phyloP scores from a whole-genome alignment of 1,140 invertebrate genomes.

The Caenorhabditis brenneri region DNA sequence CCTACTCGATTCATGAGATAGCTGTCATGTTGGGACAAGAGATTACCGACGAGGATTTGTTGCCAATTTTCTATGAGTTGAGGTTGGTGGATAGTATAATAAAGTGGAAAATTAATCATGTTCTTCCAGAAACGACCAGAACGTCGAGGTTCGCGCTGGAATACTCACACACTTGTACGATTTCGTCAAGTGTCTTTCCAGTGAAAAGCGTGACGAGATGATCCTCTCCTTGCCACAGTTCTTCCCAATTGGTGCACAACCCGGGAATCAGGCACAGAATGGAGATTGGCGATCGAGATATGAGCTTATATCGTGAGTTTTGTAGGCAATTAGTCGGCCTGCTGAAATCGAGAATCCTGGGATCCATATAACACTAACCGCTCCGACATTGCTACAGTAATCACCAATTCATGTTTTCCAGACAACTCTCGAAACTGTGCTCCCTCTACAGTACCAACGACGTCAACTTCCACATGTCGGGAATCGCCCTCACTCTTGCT shows the following conservation, averaged over 20 bases:
- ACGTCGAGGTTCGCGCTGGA: not conserved
- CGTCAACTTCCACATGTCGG: conserved; percentile 76
- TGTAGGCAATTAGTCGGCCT: not conserved
- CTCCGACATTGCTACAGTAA: too few species aligned
- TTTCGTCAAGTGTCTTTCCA: conserved; percentile 35
- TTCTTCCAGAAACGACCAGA: conserved; percentile 47
- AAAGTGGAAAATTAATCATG: too few species aligned
- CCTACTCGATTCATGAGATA: conserved; percentile 81
- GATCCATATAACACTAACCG: too few species aligned
- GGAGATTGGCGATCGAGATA: conserved; percentile 78
- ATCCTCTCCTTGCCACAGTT: conserved; percentile 32
- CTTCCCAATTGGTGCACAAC: conserved; percentile 27
- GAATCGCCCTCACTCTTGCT: conserved; percentile 76
- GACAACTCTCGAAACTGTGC: conserved; percentile 77
- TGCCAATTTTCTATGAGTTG: conserved; percentile 79
- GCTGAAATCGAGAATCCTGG: too few species aligned
- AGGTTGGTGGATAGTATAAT: conserved; percentile 5
- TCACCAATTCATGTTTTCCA: conserved; percentile 59
- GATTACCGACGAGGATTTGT: conserved; percentile 77
- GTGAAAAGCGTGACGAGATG: conserved; percentile 37
- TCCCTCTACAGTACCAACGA: conserved; percentile 76
- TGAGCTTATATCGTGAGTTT: conserved; percentile 76
- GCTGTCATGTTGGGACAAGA: conserved; percentile 80
- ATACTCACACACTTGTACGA: conserved; percentile 44
- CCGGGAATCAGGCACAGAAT: not conserved